Evolutionary conservation across 2,113 vertebrate species (phyloP).

Genomic region (Lethenteron reissneri): DNA sequence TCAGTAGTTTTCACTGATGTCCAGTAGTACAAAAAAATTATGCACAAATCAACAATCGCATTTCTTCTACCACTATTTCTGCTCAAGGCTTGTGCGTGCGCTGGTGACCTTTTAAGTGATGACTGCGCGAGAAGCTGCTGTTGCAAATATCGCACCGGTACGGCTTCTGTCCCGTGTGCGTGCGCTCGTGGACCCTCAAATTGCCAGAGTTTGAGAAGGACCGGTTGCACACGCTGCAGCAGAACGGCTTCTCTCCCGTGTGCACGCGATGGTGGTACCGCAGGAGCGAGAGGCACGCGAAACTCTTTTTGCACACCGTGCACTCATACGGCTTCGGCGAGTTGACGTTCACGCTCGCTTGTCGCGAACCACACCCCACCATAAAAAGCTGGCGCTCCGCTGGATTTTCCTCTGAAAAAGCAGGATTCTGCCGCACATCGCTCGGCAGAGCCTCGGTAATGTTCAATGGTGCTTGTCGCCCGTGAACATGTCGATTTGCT

Average conservation of each 20-base stretch:
- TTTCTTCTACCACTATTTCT: no score
- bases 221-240: neutral
- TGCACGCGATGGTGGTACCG: slow-evolving; percentile 30
- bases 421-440: no score
- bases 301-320: slow-evolving; percentile 40
- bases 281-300: slow-evolving; percentile 41
- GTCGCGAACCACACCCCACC: no score
- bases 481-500: no score
- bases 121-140: slow-evolving; percentile 81
- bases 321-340: slow-evolving; percentile 24
- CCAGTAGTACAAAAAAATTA: no score
- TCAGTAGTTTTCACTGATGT: no score
- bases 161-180: slow-evolving; percentile 77
- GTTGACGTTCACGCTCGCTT: slow-evolving; percentile 20
- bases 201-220: neutral
- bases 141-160: slow-evolving; percentile 80
- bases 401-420: no score
- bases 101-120: slow-evolving; percentile 78
- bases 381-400: no score
- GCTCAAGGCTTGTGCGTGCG: slow-evolving; percentile 42
- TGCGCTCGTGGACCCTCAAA: slow-evolving; percentile 47
- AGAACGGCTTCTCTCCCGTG: neutral
- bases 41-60: no score
- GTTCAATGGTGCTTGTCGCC: no score
- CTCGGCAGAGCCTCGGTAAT: no score